These are phyloP conservation scores for Proales similis DNA, from an alignment of 1,140 invertebrate species.

Conservation along the genomic window DNA sequence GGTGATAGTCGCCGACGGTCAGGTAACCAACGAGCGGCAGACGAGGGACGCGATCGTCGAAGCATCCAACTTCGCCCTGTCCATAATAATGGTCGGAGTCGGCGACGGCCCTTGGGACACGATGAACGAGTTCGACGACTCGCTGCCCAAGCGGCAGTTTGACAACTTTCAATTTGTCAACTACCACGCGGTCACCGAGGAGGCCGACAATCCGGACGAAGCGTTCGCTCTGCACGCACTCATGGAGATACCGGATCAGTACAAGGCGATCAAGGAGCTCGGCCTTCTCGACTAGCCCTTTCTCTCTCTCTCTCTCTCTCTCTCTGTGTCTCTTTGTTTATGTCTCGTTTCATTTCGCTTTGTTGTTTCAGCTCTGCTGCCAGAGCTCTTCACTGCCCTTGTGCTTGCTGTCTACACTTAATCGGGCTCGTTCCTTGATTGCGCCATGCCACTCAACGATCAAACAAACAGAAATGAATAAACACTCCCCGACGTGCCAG, in stretches of 20 bases:
- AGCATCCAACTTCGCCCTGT: constrained; percentile 56
- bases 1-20: constrained; percentile 57
- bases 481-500: too few species aligned
- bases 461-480: too few species aligned
- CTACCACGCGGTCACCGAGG: constrained; percentile 52
- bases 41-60: constrained; percentile 56
- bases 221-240: constrained; percentile 55
- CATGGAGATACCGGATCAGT: constrained; percentile 58
- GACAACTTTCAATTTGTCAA: constrained; percentile 60
- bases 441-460: too few species aligned
- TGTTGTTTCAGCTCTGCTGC: too few species aligned
- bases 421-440: too few species aligned
- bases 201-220: constrained; percentile 53
- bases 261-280: constrained; percentile 54
- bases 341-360: too few species aligned
- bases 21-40: constrained; percentile 54
- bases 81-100: constrained; percentile 58
- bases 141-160: constrained; percentile 55
- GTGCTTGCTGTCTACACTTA: too few species aligned
- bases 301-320: too few species aligned
- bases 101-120: constrained; percentile 59
- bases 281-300: constrained; percentile 40
- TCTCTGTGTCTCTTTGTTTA: too few species aligned
- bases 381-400: too few species aligned
- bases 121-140: constrained; percentile 58